Conservation (phyloP, 1,140 invertebrate genomes). For the Platyscapa corneri region DNA sequence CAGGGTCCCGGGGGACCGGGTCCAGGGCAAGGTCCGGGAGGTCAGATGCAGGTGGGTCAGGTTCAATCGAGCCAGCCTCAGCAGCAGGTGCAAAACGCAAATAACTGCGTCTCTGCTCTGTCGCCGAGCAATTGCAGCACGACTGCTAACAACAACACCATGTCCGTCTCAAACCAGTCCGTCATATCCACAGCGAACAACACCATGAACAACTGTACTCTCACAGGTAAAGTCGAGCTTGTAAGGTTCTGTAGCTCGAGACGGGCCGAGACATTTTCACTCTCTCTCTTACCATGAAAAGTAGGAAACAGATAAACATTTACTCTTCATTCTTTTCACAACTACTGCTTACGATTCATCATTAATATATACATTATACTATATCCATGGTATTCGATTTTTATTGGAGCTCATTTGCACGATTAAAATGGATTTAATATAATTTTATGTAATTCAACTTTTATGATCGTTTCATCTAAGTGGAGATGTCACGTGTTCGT, state of each 20-base stretch:
- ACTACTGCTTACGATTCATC: neutral
- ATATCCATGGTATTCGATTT: neutral
- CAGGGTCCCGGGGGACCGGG: slow-evolving; percentile 47
- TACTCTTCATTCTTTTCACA: neutral
- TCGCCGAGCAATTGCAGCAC: slow-evolving; percentile 13
- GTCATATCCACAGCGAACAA: slow-evolving; percentile 73
- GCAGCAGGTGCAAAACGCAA: neutral
- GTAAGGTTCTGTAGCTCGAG: neutral
- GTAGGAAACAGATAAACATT: no score
- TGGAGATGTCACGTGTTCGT: neutral
- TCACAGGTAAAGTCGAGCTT: slow-evolving; percentile 67
- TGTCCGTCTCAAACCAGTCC: slow-evolving; percentile 71
- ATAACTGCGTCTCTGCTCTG: neutral
- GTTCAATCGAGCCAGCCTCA: neutral
- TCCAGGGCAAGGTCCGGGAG: neutral
- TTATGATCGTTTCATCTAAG: neutral
- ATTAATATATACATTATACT: neutral
- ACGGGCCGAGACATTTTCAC: slow-evolving; percentile 37
- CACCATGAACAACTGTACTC: slow-evolving; percentile 73
- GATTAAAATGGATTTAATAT: neutral
- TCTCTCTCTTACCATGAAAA: neutral
- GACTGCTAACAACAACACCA: slow-evolving; percentile 10
- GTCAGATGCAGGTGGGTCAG: slow-evolving; percentile 16
- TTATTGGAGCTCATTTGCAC: neutral
- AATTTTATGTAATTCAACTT: neutral